These are phyloP conservation scores for Heterochromis multidens DNA, from an alignment of 2,113 vertebrate genomes.

Conservation along the genomic window DNA sequence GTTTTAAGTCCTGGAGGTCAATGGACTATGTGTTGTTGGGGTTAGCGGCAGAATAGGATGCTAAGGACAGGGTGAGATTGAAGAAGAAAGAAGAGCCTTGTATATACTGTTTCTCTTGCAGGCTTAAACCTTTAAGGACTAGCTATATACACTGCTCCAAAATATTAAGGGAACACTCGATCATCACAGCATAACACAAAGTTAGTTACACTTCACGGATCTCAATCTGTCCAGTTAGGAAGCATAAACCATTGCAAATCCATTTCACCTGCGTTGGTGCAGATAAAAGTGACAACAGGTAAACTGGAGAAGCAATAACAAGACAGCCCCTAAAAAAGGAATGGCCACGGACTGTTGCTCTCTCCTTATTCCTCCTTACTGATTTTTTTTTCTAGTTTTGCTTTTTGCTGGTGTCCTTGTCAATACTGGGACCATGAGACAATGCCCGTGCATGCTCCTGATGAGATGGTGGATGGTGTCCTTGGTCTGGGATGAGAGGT, in stretches of 20 bases:
- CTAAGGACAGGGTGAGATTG: neutral
- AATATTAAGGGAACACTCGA: neutral
- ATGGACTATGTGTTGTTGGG: neutral
- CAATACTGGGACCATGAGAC: neutral
- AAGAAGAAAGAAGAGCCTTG: neutral
- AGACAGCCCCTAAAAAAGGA: neutral
- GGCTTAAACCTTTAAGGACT: neutral
- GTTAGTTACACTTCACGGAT: neutral
- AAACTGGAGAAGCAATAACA: neutral
- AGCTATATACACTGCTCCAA: neutral
- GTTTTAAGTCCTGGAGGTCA: neutral
- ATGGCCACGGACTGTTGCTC: neutral
- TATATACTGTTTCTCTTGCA: neutral
- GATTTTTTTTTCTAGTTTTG: neutral
- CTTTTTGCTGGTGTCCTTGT: neutral
- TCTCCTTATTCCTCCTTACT: neutral
- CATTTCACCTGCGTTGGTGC: neutral
- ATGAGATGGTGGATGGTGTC: neutral
- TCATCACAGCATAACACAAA: neutral
- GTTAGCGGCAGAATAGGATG: neutral
- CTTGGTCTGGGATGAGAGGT: too few species aligned
- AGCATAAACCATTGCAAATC: neutral
- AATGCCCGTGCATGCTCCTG: neutral
- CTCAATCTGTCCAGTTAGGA: too few species aligned
- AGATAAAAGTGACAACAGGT: neutral